Base-by-base conservation (phyloP, 2,888 invertebrate species). In the Metellina segmentata region DNA sequence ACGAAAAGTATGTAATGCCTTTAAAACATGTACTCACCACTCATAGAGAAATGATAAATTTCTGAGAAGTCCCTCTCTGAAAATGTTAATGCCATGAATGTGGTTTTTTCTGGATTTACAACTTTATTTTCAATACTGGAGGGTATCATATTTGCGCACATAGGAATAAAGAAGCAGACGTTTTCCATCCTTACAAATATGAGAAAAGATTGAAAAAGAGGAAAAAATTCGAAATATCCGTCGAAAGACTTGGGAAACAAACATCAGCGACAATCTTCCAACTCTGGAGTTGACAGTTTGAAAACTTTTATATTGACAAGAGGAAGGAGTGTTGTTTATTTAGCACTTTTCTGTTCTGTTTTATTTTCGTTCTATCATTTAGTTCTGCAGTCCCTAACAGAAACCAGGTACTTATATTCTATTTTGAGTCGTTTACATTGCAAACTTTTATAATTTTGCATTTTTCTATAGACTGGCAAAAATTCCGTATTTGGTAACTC, bases 151-250 rank as follows among this genome's bases (percentile, higher is more conserved):
- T 34, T 34, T 34, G 34, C 34, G 34, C 34, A 34, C 34, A 34
- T 34, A 34, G 34, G 34, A 34, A 34, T 34, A 34, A 34, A 34
- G 34, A 34, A 34, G 34, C 34, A 61, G 61, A 8, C 6, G 61
- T 61, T 61, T 61, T 61, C 61, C 16, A 61, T 61, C 16, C 16
- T 61, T 16, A 8, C 13, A 61, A 61, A 16, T 61, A 61, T 16
- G 5, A 11, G 61, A 61, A 16, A 16, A 61, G 16, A 16, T 61
- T 61, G 5, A 61, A 11, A 61, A 49, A 49, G 61, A 75, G 51
- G 34, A 51, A 86, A 70, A 78, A 85, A 51, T 70, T 69, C 13
- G 85, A 86, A 86, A 86, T 86, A 86, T 86, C 70, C 85, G 77
- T 20, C 49, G 20, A 19, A 75, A 78, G 85, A 75, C 77, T 69